Percentiles rank a stretch among this genome's conserved stretches.
Evolutionary conservation across 2,797 vertebrate genomes (phyloP).

Genomic region (Chelidonichthys spinosus): DNA sequence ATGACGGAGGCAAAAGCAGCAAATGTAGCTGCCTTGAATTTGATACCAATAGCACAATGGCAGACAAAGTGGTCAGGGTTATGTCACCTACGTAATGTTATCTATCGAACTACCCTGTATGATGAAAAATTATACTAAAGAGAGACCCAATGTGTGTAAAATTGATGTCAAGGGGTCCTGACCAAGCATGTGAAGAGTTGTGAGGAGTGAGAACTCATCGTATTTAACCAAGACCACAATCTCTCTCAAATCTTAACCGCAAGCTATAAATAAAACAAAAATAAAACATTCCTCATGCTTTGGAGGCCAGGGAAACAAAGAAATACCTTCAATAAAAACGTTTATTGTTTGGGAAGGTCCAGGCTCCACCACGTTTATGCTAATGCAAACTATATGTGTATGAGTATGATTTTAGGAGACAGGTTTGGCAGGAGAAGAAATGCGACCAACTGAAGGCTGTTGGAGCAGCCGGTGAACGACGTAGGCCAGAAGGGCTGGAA

Average conservation of each 20-base stretch:
- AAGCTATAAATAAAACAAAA: not conserved
- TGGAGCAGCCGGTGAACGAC: slow-evolving; percentile 13
- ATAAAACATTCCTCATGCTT: not conserved
- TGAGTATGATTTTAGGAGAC: not conserved
- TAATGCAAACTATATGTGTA: not conserved
- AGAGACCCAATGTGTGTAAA: too few species aligned
- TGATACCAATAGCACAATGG: too few species aligned
- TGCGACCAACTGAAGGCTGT: slow-evolving; percentile 1
- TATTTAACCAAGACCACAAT: not conserved
- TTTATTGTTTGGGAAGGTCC: not conserved
- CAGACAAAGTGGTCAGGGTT: too few species aligned
- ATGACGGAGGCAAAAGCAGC: too few species aligned
- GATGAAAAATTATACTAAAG: not conserved
- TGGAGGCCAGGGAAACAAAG: not conserved
- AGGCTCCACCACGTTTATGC: not conserved
- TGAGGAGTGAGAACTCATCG: too few species aligned
- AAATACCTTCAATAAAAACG: not conserved
- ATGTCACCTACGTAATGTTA: not conserved
- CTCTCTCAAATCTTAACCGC: not conserved
- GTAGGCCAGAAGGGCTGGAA: slow-evolving; percentile 22
- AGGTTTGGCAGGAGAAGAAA: slow-evolving; percentile 8
- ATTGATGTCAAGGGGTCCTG: too few species aligned
- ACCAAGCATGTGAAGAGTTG: too few species aligned
- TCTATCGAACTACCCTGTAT: not conserved
- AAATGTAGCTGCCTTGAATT: too few species aligned